phyloP scores from a whole-genome alignment of 1,140 invertebrate genomes.

The Cydia amplana region DNA sequence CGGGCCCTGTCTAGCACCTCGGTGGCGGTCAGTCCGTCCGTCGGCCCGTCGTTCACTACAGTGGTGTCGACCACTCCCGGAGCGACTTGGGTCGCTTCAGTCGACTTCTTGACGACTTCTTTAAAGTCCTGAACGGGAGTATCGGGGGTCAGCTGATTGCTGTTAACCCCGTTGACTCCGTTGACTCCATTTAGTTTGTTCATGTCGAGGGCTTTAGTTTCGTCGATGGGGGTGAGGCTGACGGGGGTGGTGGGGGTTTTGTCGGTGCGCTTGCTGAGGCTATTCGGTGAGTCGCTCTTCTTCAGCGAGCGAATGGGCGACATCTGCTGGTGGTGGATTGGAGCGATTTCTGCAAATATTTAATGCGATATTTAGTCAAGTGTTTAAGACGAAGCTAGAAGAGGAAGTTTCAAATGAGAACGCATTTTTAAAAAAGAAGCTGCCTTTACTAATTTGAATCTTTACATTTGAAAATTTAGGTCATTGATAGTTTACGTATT shows the following conservation, averaged over 20 bases:
- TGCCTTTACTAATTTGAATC: too few species aligned
- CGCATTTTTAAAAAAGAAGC: not conserved
- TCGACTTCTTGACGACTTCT: slow-evolving; percentile 68
- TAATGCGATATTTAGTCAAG: slow-evolving; percentile 38
- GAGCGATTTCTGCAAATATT: slow-evolving; percentile 77
- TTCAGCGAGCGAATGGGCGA: slow-evolving; percentile 74
- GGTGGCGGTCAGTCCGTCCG: slow-evolving; percentile 80
- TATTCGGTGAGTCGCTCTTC: slow-evolving; percentile 75
- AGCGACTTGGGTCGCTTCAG: slow-evolving; percentile 74
- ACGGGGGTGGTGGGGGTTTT: slow-evolving; percentile 77
- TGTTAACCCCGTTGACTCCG: slow-evolving; percentile 62
- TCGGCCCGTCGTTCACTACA: slow-evolving; percentile 66
- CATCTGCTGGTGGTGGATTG: slow-evolving; percentile 78
- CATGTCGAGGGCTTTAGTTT: slow-evolving; percentile 75
- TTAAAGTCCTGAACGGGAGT: slow-evolving; percentile 67
- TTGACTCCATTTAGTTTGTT: slow-evolving; percentile 66
- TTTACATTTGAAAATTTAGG: too few species aligned
- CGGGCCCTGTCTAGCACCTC: slow-evolving; percentile 91
- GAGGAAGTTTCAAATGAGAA: slow-evolving; percentile 49
- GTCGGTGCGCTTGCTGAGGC: slow-evolving; percentile 71
- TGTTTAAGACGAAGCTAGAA: not conserved
- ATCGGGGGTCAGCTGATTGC: slow-evolving; percentile 69
- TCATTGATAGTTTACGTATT: not conserved
- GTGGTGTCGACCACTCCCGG: slow-evolving; percentile 75
- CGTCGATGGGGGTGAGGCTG: slow-evolving; percentile 77